Percentiles rank a stretch among this genome's conserved stretches.
phyloP scores from a whole-genome alignment of 2,888 invertebrate genomes.

The Agrotis segetum region DNA sequence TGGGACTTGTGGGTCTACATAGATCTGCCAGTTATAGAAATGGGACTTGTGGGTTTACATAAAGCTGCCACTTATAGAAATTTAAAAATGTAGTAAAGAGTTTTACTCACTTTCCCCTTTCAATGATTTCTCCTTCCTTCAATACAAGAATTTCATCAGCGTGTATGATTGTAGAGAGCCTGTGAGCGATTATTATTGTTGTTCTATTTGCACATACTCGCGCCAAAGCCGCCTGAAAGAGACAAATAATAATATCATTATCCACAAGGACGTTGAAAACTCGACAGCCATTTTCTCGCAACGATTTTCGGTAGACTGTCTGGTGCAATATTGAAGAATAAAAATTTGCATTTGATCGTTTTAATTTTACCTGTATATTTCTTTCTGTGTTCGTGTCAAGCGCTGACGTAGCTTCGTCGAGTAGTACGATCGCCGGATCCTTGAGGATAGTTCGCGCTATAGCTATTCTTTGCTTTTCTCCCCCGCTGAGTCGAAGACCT shows the following conservation, averaged over 20 bases:
- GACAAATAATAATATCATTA: background rate
- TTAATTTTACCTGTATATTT: constrained; percentile 93
- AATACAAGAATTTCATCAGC: constrained; percentile 98
- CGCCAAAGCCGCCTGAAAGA: constrained; percentile 92
- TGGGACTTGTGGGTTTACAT: too few species aligned
- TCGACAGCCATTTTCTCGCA: background rate
- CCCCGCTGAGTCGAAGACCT: constrained; percentile 98
- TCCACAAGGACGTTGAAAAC: background rate
- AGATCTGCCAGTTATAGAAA: too few species aligned
- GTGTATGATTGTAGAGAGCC: constrained; percentile 98
- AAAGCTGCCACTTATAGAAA: too few species aligned
- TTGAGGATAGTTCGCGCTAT: constrained; percentile 99
- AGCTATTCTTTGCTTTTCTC: constrained; percentile 99
- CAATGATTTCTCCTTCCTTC: constrained; percentile 97
- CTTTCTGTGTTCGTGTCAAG: constrained; percentile 98
- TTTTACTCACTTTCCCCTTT: constrained; percentile 94
- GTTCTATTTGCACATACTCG: constrained; percentile 96
- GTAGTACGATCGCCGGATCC: constrained; percentile 96
- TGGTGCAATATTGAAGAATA: background rate
- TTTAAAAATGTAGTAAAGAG: background rate
- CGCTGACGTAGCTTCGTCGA: constrained; percentile 99
- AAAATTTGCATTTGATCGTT: background rate
- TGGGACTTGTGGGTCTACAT: too few species aligned
- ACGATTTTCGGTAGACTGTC: background rate
- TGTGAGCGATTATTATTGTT: constrained; percentile 98